phyloP scores from a whole-genome alignment of 2,888 invertebrate species.

The Geotrupes spiniger region DNA sequence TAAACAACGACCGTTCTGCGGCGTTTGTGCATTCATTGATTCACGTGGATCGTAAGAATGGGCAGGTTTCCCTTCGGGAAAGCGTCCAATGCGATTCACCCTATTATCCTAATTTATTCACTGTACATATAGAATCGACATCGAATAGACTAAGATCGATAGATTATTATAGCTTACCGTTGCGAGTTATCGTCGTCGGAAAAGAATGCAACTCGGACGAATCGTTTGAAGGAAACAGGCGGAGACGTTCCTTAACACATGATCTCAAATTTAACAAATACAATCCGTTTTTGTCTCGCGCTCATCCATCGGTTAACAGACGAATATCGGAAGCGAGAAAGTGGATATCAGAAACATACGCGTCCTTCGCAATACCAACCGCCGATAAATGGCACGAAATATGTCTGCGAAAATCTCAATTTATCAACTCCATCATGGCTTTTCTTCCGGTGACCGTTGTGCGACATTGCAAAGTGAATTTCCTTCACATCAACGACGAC shows the following conservation, averaged over 20 bases:
- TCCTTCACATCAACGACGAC: conserved; percentile 75
- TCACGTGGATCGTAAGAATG: conserved; percentile 70
- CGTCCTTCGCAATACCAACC: conserved; percentile 83
- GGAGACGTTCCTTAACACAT: conserved; percentile 55
- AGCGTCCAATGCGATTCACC: conserved; percentile 75
- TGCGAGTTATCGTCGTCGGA: conserved; percentile 73
- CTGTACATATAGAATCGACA: conserved; percentile 82
- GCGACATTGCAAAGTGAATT: conserved; percentile 71
- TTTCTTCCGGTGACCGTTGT: conserved; percentile 74
- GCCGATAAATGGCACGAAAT: conserved; percentile 78
- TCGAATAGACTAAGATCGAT: conserved; percentile 75
- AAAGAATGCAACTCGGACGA: conserved; percentile 64
- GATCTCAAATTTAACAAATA: conserved; percentile 18
- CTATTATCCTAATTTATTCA: conserved; percentile 80
- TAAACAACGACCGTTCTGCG: conserved; percentile 78
- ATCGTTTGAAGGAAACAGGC: conserved; percentile 23
- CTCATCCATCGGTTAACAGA: conserved; percentile 62
- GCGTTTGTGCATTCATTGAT: conserved; percentile 78
- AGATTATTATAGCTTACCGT: conserved; percentile 78
- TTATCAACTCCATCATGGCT: conserved; percentile 73
- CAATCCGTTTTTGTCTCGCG: conserved; percentile 42
- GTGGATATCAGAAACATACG: conserved; percentile 84
- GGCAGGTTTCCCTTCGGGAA: conserved; percentile 70
- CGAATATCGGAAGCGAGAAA: conserved; percentile 75
- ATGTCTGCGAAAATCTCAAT: conserved; percentile 75